A percentile compares a stretch with the other conserved stretches of the same genome.
Conservation (phyloP, 1,140 invertebrate genomes). For the Penaeus chinensis region DNA sequence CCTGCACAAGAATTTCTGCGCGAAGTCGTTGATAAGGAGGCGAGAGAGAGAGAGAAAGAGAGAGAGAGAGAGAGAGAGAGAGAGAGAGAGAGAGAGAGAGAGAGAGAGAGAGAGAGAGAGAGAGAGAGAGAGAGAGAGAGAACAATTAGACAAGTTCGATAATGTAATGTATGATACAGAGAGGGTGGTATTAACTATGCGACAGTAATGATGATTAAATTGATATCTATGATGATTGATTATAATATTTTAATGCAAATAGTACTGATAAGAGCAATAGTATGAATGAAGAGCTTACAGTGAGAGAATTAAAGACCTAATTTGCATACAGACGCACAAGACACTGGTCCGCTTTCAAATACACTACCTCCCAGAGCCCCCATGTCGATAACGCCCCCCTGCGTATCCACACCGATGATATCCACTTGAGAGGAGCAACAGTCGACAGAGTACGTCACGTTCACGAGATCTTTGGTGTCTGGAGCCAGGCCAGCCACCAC, state of each 20-base stretch:
- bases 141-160: background rate
- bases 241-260: too few relatives aligned
- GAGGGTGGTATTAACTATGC: too few relatives aligned
- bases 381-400: slow-evolving; percentile 51
- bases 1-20: slow-evolving; percentile 16
- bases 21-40: slow-evolving; percentile 11
- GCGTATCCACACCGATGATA: slow-evolving; percentile 47
- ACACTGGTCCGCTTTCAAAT: too few relatives aligned
- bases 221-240: too few relatives aligned
- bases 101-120: slow-evolving; percentile 3
- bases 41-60: slow-evolving; percentile 14
- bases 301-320: too few relatives aligned
- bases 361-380: slow-evolving; percentile 42
- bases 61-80: background rate
- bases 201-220: too few relatives aligned
- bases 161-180: too few relatives aligned
- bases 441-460: slow-evolving; percentile 9
- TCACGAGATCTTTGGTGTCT: background rate
- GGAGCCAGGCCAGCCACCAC: slow-evolving; percentile 2
- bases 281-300: too few relatives aligned
- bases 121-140: slow-evolving; percentile 17
- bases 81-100: background rate
- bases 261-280: too few relatives aligned
- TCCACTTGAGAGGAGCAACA: slow-evolving; percentile 51
- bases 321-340: too few relatives aligned